Evolutionary conservation across 1,140 invertebrate species (phyloP), one percentile per base, ranked within the genome.

Genomic region (Lutraria rhynchaena): DNA sequence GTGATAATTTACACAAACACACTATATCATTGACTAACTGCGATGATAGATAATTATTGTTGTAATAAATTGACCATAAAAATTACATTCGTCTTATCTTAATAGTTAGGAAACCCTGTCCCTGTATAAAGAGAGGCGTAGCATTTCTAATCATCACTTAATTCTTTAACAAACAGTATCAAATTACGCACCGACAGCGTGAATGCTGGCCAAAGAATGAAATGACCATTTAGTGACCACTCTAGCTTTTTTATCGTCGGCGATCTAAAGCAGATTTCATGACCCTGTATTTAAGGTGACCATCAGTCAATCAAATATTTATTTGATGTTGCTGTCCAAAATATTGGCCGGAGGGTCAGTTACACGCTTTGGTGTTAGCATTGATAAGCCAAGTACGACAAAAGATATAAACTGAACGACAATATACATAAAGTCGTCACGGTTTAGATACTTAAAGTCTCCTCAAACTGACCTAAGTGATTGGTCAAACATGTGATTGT

Each of bases 401-500:
- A 41, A 41, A 41, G 37, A 41, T 41, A 41, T 41, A 41, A 41
- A 41, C 37, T 41, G 37, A 41, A 41, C 37, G 37, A 53, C 33
- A 58, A 19, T 49, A 44, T 15, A 69, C 51, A 80, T 80, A 80
- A 80, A 80, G 24, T 69, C 63, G 49, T 80, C 76, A 69, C 24
- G 27, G 33, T 60, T 24, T 31, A 69, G 76, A 70, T 51, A 65
- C 11, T 70, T 69, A 80, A 80, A 70, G 55, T 27, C 67, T 65
- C 24, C 60, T 80, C 24, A 69, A 80, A 70, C 63, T 67, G 63
- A 49, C 61, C 63, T 27, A 69, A 27, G 65, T 80, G 76, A 80
- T 70, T 80, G 76, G 63, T 80, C 65, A 70, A 80, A 80, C 76
- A 80, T 46, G 65, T 31, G 37, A 70, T 65, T 46, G 60, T 80